Evolutionary conservation across 1,140 invertebrate species (phyloP).

Genomic region (Meteorus sp.): DNA sequence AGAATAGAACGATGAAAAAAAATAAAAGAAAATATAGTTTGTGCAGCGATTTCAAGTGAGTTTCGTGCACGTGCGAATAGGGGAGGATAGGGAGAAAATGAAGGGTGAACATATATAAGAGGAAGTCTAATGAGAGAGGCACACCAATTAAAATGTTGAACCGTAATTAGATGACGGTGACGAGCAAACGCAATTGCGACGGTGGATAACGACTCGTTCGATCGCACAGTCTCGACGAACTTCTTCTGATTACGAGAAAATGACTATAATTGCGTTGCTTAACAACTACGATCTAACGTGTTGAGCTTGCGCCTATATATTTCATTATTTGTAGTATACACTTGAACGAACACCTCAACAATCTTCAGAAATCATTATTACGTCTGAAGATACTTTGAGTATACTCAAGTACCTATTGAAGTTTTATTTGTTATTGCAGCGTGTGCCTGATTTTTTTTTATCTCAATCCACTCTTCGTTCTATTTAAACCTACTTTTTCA

Average conservation of each 20-base stretch:
- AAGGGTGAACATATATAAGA: conserved; percentile 4
- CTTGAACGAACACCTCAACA: no score
- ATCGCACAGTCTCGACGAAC: conserved; percentile 35
- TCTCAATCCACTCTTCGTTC: no score
- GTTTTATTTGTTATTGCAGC: no score
- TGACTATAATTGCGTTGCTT: conserved; percentile 22
- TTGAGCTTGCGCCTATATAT: neutral
- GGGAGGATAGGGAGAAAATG: neutral
- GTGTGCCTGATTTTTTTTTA: no score
- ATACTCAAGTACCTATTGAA: no score
- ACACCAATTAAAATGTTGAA: conserved; percentile 41
- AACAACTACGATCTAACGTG: neutral
- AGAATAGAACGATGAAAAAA: conserved; percentile 6
- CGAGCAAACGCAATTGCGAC: conserved; percentile 25
- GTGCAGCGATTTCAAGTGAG: neutral
- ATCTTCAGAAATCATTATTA: no score
- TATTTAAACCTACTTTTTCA: no score
- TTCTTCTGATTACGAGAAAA: conserved; percentile 29
- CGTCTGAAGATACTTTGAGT: no score
- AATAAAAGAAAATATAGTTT: neutral
- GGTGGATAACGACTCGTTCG: conserved; percentile 17
- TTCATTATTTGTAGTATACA: no score
- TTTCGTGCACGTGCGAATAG: neutral
- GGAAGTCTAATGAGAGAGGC: conserved; percentile 36
- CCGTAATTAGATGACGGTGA: conserved; percentile 42